Evolutionary conservation across 2,113 vertebrate species (phyloP).

Genomic region (Acinonyx jubatus): DNA sequence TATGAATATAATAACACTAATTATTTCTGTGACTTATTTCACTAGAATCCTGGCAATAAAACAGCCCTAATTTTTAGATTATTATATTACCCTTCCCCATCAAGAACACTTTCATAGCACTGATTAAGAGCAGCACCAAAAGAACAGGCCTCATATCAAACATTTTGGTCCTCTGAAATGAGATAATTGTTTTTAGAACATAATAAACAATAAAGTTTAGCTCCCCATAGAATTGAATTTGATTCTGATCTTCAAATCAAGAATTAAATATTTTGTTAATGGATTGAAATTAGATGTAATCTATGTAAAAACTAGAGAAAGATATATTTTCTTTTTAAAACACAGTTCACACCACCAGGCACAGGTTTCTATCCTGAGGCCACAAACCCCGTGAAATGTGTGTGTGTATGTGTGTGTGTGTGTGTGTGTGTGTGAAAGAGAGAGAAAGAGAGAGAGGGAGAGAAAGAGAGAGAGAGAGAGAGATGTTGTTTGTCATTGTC

Average conservation of each 20-base stretch:
- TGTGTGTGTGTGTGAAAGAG: too few relatives aligned
- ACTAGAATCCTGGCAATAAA: background rate
- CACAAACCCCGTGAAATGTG: background rate
- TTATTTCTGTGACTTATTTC: constrained; percentile 37
- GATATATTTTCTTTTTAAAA: background rate
- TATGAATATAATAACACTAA: background rate
- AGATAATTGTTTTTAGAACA: background rate
- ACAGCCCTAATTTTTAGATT: background rate
- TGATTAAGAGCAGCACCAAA: background rate
- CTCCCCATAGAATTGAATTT: background rate
- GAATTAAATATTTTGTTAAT: background rate
- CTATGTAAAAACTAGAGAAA: background rate
- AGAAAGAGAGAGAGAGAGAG: background rate
- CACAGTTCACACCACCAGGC: background rate
- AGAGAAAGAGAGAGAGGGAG: background rate
- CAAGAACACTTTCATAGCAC: background rate
- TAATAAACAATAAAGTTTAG: constrained; percentile 11
- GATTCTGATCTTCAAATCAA: background rate
- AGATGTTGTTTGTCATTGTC: background rate
- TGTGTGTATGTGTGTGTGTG: too few relatives aligned
- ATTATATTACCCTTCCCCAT: background rate
- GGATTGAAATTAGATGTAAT: background rate
- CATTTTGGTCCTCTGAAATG: constrained; percentile 17
- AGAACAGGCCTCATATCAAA: background rate
- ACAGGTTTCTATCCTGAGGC: background rate